A percentile compares a stretch with the other conserved stretches of the same genome.
Conservation (phyloP, 2,797 vertebrate species). For the Allobates femoralis region DNA sequence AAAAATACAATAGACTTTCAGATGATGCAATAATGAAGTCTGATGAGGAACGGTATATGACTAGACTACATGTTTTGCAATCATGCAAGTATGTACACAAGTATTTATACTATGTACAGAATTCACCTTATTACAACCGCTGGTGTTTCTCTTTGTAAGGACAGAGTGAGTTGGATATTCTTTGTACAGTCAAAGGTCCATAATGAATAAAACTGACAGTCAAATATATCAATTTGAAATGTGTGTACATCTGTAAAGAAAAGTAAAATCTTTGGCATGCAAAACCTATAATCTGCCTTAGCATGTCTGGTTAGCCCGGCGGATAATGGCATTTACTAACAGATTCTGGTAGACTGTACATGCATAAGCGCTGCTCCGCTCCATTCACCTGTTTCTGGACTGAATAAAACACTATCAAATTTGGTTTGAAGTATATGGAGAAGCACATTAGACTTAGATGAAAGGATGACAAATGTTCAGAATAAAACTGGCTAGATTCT, state of each 20-base stretch:
- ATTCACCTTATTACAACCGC: slow-evolving; percentile 42
- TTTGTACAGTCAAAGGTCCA: slow-evolving; percentile 39
- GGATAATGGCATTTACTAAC: slow-evolving; percentile 20
- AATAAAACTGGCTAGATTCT: neutral
- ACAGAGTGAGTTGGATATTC: neutral
- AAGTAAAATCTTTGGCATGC: slow-evolving; percentile 51
- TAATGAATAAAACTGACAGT: slow-evolving; percentile 15
- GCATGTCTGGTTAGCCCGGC: neutral
- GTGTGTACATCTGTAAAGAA: slow-evolving; percentile 31
- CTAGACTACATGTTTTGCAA: slow-evolving; percentile 30
- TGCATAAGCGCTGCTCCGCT: neutral
- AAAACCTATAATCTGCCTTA: slow-evolving; percentile 33
- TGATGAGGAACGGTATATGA: slow-evolving; percentile 31
- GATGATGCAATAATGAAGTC: neutral
- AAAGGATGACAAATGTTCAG: neutral
- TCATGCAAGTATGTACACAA: slow-evolving; percentile 53
- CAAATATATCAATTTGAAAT: slow-evolving; percentile 13
- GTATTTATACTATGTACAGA: slow-evolving; percentile 54
- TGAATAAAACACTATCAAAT: slow-evolving; percentile 5
- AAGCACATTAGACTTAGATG: slow-evolving; percentile 1
- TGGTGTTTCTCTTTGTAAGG: slow-evolving; percentile 46
- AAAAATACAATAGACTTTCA: slow-evolving; percentile 18
- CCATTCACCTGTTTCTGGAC: neutral
- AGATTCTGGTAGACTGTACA: too few relatives aligned
- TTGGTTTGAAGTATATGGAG: neutral